Evolutionary conservation across 30 jellyfish, hydroid and myxozoan genomes (phyloP), one percentile per base, ranked within the genome.

Genomic region (Hydra vulgaris): DNA sequence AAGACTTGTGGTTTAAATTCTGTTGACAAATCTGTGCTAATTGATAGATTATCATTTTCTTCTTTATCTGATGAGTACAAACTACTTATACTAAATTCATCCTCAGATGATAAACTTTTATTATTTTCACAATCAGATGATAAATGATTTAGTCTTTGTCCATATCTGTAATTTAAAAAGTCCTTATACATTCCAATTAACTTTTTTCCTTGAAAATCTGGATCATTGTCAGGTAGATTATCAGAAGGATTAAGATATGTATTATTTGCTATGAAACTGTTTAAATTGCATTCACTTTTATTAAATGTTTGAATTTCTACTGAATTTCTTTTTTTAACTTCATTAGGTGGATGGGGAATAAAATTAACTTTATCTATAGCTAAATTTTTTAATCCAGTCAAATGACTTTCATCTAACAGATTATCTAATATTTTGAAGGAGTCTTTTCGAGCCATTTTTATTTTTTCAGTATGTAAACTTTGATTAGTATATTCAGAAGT

Each of bases 1-100:
- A 53, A 91, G 54, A 74, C 98, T 91, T 86, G 74, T 74, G 95
- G 91, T 75, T 91, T 83, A 66, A 82, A 76, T 15, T 1, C 26
- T 15, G 71, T 21, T 23, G 82, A 8, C 8, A 18, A 7, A 4
- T 74, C 66, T 66, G 40, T 23, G 17, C 27, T 25, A 23, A 25
- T 70, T 21, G 16, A 20, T 23, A 21, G 22, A 18, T n/a, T 24
- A 66, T 88, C 87, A n/a, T 74, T 86, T 19, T 81, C 93, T n/a
- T 82, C 89, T 22, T 81, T 81, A 22, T 87, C 81, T 26, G 79
- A 70, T 54, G 88, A 73, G 53, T 88, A 86, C 12, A 87, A 80
- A n/a, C 92, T 69, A 74, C 96, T 89, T 18, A 82, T 71, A 27
- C 80, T 80, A 17, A 71, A 82, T 15, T 73, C 92, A 16, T 85